phyloP scores from a whole-genome alignment of 1,140 invertebrate genomes.

The Aleiodes sp. region DNA sequence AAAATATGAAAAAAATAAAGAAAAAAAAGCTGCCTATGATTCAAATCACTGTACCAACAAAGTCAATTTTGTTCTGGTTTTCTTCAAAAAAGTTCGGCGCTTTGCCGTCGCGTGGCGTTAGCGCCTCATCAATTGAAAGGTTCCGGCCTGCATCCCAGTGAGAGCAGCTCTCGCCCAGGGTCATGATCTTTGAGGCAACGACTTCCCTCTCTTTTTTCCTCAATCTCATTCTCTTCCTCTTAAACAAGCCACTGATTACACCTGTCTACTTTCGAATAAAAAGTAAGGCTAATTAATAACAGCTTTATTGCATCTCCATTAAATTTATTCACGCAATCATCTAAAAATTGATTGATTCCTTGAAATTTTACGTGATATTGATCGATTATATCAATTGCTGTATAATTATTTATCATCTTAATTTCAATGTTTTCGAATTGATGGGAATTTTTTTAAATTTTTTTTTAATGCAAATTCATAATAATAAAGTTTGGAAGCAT shows the following conservation, averaged over 20 bases:
- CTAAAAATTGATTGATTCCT: neutral
- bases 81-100: slow-evolving; percentile 48
- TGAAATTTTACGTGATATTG: neutral
- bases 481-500: neutral
- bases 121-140: slow-evolving; percentile 19
- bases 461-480: too few species aligned
- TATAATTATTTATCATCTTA: neutral
- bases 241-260: neutral
- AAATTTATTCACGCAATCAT: neutral
- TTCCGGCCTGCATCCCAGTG: neutral
- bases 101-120: slow-evolving; percentile 59
- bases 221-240: too few species aligned
- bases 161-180: neutral
- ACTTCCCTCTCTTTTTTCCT: neutral
- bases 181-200: neutral
- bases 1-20: neutral
- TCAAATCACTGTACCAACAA: slow-evolving; percentile 55
- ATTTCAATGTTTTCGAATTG: neutral
- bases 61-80: slow-evolving; percentile 37
- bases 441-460: neutral
- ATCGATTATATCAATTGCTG: neutral
- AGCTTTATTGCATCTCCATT: neutral
- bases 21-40: neutral
- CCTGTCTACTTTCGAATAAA: slow-evolving; percentile 17
- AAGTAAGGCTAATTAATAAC: slow-evolving; percentile 4